Percentiles rank a stretch among this genome's conserved stretches.
These are phyloP conservation scores for Parauchenoglanis punctatus DNA, from an alignment of 2,797 vertebrate species.

Conservation along the genomic window DNA sequence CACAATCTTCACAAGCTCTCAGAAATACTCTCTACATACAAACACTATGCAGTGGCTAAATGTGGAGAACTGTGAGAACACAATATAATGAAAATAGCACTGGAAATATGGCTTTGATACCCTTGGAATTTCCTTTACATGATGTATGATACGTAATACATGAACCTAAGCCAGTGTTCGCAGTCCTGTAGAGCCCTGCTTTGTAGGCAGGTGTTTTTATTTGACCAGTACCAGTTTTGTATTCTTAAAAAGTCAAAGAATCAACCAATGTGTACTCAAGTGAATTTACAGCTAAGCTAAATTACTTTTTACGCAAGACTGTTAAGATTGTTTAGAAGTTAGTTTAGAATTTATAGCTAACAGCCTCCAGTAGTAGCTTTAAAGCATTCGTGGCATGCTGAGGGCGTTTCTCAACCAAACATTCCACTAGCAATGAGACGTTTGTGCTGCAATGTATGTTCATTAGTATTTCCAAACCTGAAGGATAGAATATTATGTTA, in stretches of 20 bases:
- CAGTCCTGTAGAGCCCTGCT: background rate
- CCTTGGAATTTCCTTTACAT: background rate
- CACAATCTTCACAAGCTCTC: background rate
- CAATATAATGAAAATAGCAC: background rate
- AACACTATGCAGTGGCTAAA: background rate
- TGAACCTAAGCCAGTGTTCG: background rate
- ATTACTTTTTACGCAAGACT: background rate
- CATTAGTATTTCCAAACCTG: background rate
- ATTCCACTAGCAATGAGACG: background rate
- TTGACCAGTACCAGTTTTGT: background rate
- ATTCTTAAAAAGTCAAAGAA: background rate
- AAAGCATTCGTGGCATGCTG: background rate
- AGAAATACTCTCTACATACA: background rate
- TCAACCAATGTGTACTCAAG: background rate
- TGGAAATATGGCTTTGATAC: background rate
- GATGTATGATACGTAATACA: background rate
- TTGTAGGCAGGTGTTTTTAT: background rate
- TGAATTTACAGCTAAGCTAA: background rate
- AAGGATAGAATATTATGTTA: background rate
- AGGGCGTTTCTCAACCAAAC: background rate
- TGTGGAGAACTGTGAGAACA: background rate
- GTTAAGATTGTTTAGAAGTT: background rate
- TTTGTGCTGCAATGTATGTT: background rate
- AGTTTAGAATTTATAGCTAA: background rate
- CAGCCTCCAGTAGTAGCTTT: background rate